Base-by-base conservation (phyloP, 2,113 vertebrate species). In the Pollimyrus isidori region DNA sequence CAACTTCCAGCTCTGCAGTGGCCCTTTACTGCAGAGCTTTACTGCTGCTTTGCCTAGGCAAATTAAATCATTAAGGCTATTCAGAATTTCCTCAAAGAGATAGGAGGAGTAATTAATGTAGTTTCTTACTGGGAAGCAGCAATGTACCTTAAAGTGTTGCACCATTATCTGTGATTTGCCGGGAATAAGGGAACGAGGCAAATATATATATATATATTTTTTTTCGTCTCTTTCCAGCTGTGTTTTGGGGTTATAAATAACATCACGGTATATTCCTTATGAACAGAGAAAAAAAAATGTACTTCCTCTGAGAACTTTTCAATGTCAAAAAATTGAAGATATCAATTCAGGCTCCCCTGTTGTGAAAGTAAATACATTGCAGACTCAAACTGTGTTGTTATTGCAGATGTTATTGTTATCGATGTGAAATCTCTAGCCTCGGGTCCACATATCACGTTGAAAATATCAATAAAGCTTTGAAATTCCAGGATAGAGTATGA, bases 161-260 rank as follows among this genome's bases (percentile, higher is more conserved):
- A 19, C 4, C 73, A 80, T 19, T 80, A 19, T 42, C 4, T 80
- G 6, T 42, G 15, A 69, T 80, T 80, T 80, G 73, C 35, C 5
- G 17, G 73, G 15, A 80, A 80, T 42, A 19, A 6, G 26, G 17
- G 69, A 39, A 30, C 13, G 9, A 15, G 7, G 48, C 17, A 87
- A 26, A 86, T 50, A n/a, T 39, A 30, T 35, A 17, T 35, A 17
- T 35, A 35, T 35, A 2, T 45, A 19, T 9, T 85, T 49, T n/a
- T 50, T n/a, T 49, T 50, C 49, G 21, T 50, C 9, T n/a, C 11
- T 85, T 30, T 30, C 45, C 45, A 86, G 46, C 83, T 30, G 48
- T 86, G n/a, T 26, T 49, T 50, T 86, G 48, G n/a, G 84, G 84
- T 49, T 87, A 17, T 53, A 53, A 87, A 87, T 87, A 87, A 86